phyloP scores from a whole-genome alignment of 2,888 invertebrate species.

The Ceriagrion tenellum region DNA sequence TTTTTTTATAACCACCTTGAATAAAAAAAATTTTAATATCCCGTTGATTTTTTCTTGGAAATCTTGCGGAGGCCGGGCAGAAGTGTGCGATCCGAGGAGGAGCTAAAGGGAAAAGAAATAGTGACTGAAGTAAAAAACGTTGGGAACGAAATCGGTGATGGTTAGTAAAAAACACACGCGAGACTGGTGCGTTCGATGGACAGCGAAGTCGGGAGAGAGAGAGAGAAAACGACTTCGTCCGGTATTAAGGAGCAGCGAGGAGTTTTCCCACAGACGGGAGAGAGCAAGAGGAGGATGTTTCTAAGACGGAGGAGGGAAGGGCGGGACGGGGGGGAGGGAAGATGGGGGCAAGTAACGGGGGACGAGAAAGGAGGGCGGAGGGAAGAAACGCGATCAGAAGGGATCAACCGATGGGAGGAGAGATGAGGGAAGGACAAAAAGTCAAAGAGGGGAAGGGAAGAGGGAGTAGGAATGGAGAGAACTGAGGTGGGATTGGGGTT shows the following conservation, averaged over 20 bases:
- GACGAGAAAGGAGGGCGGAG: not conserved
- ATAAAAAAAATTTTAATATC: too few species aligned
- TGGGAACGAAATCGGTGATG: not conserved
- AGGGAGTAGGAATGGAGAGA: not conserved
- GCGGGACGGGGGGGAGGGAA: not conserved
- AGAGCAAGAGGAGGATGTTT: not conserved
- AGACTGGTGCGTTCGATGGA: not conserved
- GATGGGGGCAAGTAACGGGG: slow-evolving; percentile 43
- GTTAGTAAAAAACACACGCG: not conserved
- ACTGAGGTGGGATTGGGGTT: not conserved
- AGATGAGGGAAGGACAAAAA: not conserved
- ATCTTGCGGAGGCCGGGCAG: not conserved
- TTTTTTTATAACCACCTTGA: too few species aligned
- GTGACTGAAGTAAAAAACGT: not conserved
- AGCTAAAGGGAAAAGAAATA: not conserved
- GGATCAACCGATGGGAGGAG: not conserved
- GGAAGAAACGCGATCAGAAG: slow-evolving; percentile 2
- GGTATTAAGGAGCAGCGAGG: not conserved
- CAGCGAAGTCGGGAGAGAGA: not conserved
- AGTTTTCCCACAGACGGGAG: slow-evolving; percentile 45
- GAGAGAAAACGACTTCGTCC: slow-evolving; percentile 23
- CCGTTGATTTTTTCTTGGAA: not conserved
- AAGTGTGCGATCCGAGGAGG: not conserved
- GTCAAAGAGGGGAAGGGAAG: not conserved
- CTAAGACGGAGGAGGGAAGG: not conserved